A percentile compares a stretch with the other conserved stretches of the same genome.
Conservation (phyloP, 2,888 invertebrate species). For the Drosophila algonquin region DNA sequence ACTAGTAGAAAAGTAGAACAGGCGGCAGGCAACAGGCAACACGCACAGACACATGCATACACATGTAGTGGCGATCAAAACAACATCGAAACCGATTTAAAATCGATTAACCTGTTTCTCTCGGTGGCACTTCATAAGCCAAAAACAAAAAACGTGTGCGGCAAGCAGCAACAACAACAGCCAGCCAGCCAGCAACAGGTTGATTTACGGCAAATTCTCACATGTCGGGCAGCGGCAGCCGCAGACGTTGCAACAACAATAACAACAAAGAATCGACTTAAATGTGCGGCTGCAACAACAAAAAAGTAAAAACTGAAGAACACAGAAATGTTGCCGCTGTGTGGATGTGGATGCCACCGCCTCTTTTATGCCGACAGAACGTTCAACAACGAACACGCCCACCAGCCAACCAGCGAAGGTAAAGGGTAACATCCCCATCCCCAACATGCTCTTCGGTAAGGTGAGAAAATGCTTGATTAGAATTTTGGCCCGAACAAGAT, state of each 20-base stretch:
- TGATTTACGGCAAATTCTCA: constrained; percentile 81
- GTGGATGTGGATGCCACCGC: constrained; percentile 30
- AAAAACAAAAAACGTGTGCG: constrained; percentile 71
- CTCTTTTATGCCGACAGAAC: constrained; percentile 78
- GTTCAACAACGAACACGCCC: constrained; percentile 81
- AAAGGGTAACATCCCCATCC: constrained; percentile 46
- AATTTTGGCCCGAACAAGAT: constrained; percentile 42
- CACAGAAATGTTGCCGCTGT: constrained; percentile 71
- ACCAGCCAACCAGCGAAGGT: constrained; percentile 36
- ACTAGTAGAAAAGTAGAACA: constrained; percentile 61
- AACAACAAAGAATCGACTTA: constrained; percentile 46
- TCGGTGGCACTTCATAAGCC: constrained; percentile 73
- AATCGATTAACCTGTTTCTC: constrained; percentile 80
- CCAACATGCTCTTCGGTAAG: constrained; percentile 34
- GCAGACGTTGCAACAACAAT: constrained; percentile 28
- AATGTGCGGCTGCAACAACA: too few relatives aligned
- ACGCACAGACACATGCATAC: constrained; percentile 35
- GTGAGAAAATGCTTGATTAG: constrained; percentile 80
- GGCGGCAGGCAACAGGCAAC: constrained; percentile 22
- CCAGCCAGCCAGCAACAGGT: constrained; percentile 70
- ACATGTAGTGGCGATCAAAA: constrained; percentile 64
- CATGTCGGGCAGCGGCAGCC: constrained; percentile 55
- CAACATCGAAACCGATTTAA: constrained; percentile 79
- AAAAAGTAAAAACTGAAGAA: too few relatives aligned
- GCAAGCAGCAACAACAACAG: constrained; percentile 28